These are phyloP conservation scores for Oncorhynchus nerka DNA, from an alignment of 2,113 vertebrate species.

Conservation along the genomic window DNA sequence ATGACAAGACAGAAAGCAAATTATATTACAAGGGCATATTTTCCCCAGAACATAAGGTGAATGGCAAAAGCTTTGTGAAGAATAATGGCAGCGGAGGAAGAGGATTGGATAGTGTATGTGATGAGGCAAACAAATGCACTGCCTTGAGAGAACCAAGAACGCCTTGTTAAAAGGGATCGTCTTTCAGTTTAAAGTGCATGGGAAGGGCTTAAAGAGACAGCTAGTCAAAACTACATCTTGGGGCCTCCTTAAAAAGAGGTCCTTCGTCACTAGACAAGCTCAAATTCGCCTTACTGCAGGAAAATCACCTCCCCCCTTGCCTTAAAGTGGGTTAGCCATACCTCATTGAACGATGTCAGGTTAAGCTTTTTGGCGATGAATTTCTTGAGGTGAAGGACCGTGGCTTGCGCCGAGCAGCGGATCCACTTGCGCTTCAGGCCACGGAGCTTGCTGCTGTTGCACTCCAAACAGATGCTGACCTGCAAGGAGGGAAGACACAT, in stretches of 20 bases:
- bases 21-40: constrained; percentile 35
- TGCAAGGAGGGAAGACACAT: neutral
- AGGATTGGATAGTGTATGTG: too few relatives aligned
- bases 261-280: too few relatives aligned
- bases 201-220: too few relatives aligned
- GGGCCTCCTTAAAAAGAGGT: too few relatives aligned
- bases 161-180: too few relatives aligned
- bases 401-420: constrained; percentile 97
- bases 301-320: too few relatives aligned
- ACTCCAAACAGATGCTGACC: constrained; percentile 70
- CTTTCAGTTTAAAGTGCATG: too few relatives aligned
- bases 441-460: constrained; percentile 97
- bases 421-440: constrained; percentile 98
- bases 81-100: constrained; percentile 1
- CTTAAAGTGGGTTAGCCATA: neutral
- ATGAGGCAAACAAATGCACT: too few relatives aligned
- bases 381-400: constrained; percentile 97
- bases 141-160: too few relatives aligned
- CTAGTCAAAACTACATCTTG: too few relatives aligned
- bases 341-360: constrained; percentile 78
- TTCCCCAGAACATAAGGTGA: constrained; percentile 14
- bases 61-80: constrained; percentile 9
- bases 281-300: too few relatives aligned
- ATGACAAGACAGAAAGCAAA: constrained; percentile 36
- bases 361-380: constrained; percentile 99